Percentiles rank a stretch among this genome's conserved stretches.
Conservation (phyloP, 2,797 vertebrate species). For the Enteromius anoplus region DNA sequence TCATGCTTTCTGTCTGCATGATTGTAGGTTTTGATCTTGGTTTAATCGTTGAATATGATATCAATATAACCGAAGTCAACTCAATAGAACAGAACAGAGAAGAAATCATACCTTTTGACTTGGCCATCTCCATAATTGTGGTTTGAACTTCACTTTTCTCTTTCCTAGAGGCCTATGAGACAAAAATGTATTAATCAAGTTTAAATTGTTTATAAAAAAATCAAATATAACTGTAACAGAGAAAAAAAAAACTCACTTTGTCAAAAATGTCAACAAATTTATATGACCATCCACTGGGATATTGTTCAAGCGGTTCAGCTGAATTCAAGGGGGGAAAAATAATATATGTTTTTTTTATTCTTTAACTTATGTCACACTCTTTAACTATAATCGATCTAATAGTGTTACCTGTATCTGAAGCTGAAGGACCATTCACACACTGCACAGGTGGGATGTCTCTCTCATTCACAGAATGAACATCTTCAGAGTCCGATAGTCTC, state of each 20-base stretch:
- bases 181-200: background rate
- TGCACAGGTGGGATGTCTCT: constrained; percentile 54
- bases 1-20: background rate
- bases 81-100: background rate
- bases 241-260: constrained; percentile 5
- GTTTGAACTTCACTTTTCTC: constrained; percentile 9
- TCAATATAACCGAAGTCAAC: background rate
- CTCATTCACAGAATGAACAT: constrained; percentile 39
- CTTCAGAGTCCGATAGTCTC: constrained; percentile 65
- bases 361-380: background rate
- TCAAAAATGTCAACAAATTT: constrained; percentile 4
- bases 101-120: constrained; percentile 53
- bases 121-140: constrained; percentile 27
- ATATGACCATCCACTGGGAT: background rate
- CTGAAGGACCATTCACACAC: constrained; percentile 49
- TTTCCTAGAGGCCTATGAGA: constrained; percentile 31
- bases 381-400: too few species aligned
- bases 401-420: background rate
- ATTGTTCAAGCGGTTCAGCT: constrained; percentile 17
- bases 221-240: background rate
- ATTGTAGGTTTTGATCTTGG: background rate
- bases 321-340: background rate
- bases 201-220: background rate
- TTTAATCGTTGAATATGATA: background rate
- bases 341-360: background rate